Base-by-base conservation (phyloP, 2,797 vertebrate genomes). In the Hybognathus amarus region DNA sequence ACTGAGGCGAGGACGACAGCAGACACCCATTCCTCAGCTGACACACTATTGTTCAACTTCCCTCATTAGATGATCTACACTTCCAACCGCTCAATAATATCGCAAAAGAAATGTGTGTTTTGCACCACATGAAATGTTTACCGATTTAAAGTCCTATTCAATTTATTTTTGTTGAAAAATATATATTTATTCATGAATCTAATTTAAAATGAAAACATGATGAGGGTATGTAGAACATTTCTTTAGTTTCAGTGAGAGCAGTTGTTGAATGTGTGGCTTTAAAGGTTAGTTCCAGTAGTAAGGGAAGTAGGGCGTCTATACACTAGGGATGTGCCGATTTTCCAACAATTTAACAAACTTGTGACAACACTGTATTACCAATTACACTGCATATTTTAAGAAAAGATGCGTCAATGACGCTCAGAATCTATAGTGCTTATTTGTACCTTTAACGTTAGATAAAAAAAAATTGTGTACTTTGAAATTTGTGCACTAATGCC, bases 1-100 rank as follows among this genome's bases (percentile, higher is more conserved):
- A 50, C 70, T 52, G 36, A 63, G 42, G 63, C 13, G 77, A 86
- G 36, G n/a, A 30, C n/a, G 45, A 24, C 18, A 30, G 52, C 36
- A 71, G 66, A 52, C 78, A 71, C 77, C 73, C 45, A 69, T 50
- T 63, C 59, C 17, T 74, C 79, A 83, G 70, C 50, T 66, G 74
- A 83, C 8, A 70, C 47, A 54, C 80, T 84, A 83, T 87, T 86
- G 84, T 88, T 89, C 22, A 63, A 83, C 78, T 86, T 88, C 74
- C 69, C 73, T 38, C 63, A 80, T 73, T 45, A 24, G 78, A 71
- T 88, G 66, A 76, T 59, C 84, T 30, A 83, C 54, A 85, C 85
- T 13, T n/a, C 20, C 30, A 11, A 33, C 33, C 30, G 1, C 54
- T 40, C 77, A 50, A 56, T 50, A 47, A 59, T 36, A 30, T 13